Conservation (phyloP, 2,797 vertebrate genomes). For the Sternarchorhynchus goeldii region DNA sequence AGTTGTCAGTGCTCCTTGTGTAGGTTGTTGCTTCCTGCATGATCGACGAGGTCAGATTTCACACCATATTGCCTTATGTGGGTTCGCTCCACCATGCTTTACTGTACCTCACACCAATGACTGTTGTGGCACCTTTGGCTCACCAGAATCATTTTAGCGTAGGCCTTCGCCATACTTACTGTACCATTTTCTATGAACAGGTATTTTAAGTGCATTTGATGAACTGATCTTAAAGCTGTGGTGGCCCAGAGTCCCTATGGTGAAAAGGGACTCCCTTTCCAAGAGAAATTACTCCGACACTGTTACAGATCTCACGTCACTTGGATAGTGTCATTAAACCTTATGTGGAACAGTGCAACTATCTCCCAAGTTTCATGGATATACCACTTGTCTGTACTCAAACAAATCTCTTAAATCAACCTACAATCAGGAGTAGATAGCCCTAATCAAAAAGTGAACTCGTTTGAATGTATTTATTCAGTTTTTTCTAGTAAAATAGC, state of each 20-base stretch:
- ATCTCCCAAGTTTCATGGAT: not conserved
- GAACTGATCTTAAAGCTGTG: slow-evolving; percentile 31
- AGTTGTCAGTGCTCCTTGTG: slow-evolving; percentile 52
- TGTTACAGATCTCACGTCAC: too few species aligned
- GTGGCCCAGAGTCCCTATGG: slow-evolving; percentile 40
- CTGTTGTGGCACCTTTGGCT: slow-evolving; percentile 34
- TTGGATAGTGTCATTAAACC: not conserved
- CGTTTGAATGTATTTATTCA: slow-evolving; percentile 30
- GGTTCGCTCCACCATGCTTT: slow-evolving; percentile 67
- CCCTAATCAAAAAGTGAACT: slow-evolving; percentile 34
- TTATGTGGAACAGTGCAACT: not conserved
- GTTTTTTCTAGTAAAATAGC: slow-evolving; percentile 30
- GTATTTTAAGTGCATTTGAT: slow-evolving; percentile 51
- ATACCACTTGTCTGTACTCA: slow-evolving; percentile 36
- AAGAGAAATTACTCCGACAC: not conserved
- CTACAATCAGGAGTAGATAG: slow-evolving; percentile 16
- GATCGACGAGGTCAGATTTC: slow-evolving; percentile 59
- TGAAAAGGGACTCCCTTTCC: slow-evolving; percentile 53
- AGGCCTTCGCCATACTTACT: slow-evolving; percentile 61
- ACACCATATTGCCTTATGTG: slow-evolving; percentile 81
- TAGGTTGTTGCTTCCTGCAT: slow-evolving; percentile 58
- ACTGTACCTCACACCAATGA: slow-evolving; percentile 67
- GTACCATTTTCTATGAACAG: slow-evolving; percentile 69
- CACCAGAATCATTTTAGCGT: slow-evolving; percentile 55
- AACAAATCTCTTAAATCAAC: slow-evolving; percentile 9